These are phyloP conservation scores for Hyles euphorbiae DNA, from an alignment of 1,140 invertebrate species.

Conservation along the genomic window DNA sequence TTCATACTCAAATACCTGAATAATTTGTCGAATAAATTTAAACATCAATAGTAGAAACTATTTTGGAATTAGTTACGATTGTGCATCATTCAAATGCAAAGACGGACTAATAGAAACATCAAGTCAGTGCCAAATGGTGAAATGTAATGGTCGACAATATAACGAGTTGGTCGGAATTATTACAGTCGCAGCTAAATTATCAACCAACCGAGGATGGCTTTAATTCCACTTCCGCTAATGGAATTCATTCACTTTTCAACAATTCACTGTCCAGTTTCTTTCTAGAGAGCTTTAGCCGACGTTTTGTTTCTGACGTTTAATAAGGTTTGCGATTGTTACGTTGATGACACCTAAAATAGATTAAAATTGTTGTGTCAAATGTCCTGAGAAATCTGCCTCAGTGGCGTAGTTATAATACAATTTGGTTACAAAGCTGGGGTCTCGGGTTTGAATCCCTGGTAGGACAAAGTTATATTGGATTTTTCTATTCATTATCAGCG, in stretches of 20 bases:
- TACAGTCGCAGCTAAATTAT: constrained; percentile 30
- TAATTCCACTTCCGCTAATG: constrained; percentile 42
- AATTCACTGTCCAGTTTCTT: constrained; percentile 35
- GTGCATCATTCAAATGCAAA: no score
- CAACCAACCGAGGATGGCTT: constrained; percentile 24
- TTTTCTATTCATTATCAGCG: no score
- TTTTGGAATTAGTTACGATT: no score
- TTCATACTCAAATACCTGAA: no score
- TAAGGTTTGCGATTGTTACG: constrained; percentile 25
- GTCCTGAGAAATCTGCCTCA: not conserved
- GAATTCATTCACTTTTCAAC: constrained; percentile 44
- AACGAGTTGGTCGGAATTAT: constrained; percentile 27
- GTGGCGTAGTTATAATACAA: no score
- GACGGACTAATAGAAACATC: no score
- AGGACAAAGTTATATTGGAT: no score
- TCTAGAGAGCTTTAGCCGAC: constrained; percentile 24
- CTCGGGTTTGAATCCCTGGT: no score
- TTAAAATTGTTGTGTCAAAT: not conserved
- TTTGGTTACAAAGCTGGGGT: no score
- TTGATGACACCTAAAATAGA: constrained; percentile 17
- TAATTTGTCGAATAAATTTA: no score
- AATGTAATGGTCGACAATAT: constrained; percentile 20
- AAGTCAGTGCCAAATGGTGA: constrained; percentile 5
- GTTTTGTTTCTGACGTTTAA: constrained; percentile 37
- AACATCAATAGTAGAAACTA: no score